Evolutionary conservation across 2,888 invertebrate species (phyloP), one percentile per base, ranked within the genome.

Genomic region (Steinernema scapterisci): DNA sequence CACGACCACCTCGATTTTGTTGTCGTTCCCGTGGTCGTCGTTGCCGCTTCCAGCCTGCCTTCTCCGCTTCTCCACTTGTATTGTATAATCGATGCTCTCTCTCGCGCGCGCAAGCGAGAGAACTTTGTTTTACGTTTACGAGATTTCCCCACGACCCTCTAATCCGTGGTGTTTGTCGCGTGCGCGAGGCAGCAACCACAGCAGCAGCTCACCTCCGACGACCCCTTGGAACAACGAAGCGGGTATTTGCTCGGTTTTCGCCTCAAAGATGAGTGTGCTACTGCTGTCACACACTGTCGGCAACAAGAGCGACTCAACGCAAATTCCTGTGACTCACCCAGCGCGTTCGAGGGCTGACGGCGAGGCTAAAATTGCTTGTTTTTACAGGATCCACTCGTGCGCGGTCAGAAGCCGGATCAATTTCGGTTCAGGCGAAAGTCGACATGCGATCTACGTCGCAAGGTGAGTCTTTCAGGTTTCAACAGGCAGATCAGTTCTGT

Each of bases 361-460:
- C n/a, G n/a, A n/a, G n/a, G n/a, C n/a, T 63, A 16, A 25, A 27
- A 31, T 25, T 63, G n/a, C 63, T 63, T 63, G 63, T 63, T 63
- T 63, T 63, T 63, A 31, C 31, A 63, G 63, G 27, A 27, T 27
- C 9, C 31, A n/a, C n/a, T n/a, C n/a, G n/a, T n/a, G n/a, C 63
- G 63, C 63, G 27, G 1, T 25, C 19, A 16, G 48, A 25, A 54
- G 16, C 63, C 63, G 63, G 27, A 38, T 38, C 27, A 27, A 63
- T 63, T 63, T 38, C 63, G 25, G 16, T 31, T 54, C 23, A 54
- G 23, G 21, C 54, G 25, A 16, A 13, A 48, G 63, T 63, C 63
- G 63, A 27, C 63, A 63, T 63, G 63, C 63, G 63, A 63, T 16
- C 38, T 3, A 6, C 63, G 31, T 63, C 63, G 63, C 63, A 63